Base-by-base conservation (phyloP, 2,888 invertebrate species). In the Nomada hirtipes region DNA sequence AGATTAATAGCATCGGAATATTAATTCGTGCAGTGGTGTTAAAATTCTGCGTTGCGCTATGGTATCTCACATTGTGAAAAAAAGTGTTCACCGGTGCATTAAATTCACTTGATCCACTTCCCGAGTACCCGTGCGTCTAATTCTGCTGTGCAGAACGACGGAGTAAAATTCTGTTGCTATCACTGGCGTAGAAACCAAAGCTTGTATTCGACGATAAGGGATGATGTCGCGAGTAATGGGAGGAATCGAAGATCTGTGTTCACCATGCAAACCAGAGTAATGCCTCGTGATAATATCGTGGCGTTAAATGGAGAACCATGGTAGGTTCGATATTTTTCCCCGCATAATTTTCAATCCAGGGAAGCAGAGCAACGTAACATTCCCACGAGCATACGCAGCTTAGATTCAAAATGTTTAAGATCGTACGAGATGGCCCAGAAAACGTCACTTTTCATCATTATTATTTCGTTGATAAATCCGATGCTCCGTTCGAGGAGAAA, bases 181-280 rank as follows among this genome's bases (percentile, higher is more conserved):
- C 47, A 15, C 47, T 15, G 3, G 10, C 47, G 23, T 26, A 11
- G 70, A 53, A 47, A 47, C 63, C 10, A 42, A 18, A 36, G 29
- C 55, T 36, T 26, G 61, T 63, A 77, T 44, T 26, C 42, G 11
- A n/a, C 47, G 79, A 79, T 79, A 79, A 73, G 76, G 55, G 57
- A 55, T 64, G 79, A 64, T 76, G 76, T 65, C 10, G 44, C 29
- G 64, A 53, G 53, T 70, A 79, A 75, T 75, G 61, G 23, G 44
- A 11, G 44, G 47, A 61, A 69, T 55, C 75, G 75, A 75, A 4
- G 75, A 23, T 55, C 64, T 26, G 10, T 64, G 53, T 20, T 64
- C 20, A 3, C 18, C 29, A 59, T 9, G 64, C 60, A 67, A 73
- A 60, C 26, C 65, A 9, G 77, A 53, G 44, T 73, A 77, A 70